Percentiles rank a stretch among this genome's conserved stretches.
Conservation (phyloP, 2,888 invertebrate species). For the Bellardia bayeri region DNA sequence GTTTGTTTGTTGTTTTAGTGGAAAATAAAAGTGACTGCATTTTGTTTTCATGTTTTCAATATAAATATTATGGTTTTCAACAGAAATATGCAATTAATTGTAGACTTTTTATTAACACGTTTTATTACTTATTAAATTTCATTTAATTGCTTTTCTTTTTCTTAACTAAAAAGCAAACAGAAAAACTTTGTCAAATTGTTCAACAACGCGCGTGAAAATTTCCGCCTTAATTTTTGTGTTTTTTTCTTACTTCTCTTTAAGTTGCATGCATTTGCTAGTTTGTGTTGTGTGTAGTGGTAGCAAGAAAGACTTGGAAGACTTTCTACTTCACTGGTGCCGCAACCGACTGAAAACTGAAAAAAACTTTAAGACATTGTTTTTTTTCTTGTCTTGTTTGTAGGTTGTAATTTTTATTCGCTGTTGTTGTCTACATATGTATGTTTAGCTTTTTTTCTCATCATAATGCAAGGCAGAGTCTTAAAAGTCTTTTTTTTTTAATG, state of each 20-base stretch:
- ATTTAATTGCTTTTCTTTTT: slow-evolving; percentile 1
- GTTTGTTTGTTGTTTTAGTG: slow-evolving; percentile 34
- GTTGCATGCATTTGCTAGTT: slow-evolving; percentile 38
- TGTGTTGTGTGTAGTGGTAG: slow-evolving; percentile 8
- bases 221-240: slow-evolving; percentile 59
- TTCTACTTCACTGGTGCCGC: slow-evolving; percentile 73
- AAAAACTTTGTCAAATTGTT: slow-evolving; percentile 50
- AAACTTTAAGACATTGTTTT: slow-evolving; percentile 42
- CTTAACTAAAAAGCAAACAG: slow-evolving; percentile 15
- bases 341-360: slow-evolving; percentile 55
- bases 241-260: slow-evolving; percentile 13
- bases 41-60: slow-evolving; percentile 22
- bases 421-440: slow-evolving; percentile 42
- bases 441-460: background rate
- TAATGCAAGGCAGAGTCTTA: slow-evolving; percentile 20
- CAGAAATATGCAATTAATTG: slow-evolving; percentile 18
- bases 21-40: slow-evolving; percentile 54
- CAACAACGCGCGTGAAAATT: slow-evolving; percentile 67
- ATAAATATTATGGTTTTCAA: background rate
- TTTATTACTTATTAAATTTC: slow-evolving; percentile 19
- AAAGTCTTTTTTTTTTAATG: background rate
- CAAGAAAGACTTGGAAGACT: slow-evolving; percentile 64
- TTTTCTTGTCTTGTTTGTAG: slow-evolving; percentile 31
- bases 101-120: slow-evolving; percentile 11
- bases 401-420: slow-evolving; percentile 22